A percentile compares a stretch with the other conserved stretches of the same genome.
These are phyloP conservation scores for Xiphorhynchus erythropygius DNA, from an alignment of 2,797 vertebrate species.

Conservation along the genomic window DNA sequence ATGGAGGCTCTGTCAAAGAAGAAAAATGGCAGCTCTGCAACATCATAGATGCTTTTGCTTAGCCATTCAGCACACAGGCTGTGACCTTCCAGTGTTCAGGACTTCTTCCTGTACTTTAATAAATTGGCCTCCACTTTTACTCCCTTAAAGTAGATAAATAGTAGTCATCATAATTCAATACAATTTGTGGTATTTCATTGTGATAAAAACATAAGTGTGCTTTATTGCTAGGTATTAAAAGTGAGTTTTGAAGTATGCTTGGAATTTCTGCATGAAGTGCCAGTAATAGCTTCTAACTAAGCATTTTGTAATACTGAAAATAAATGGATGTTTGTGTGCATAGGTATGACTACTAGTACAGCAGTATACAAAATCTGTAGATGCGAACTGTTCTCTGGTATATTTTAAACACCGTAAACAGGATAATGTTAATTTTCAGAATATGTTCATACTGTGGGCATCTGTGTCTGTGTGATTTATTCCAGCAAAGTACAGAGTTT, in stretches of 20 bases:
- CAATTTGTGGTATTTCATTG: slow-evolving; percentile 69
- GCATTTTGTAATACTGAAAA: neutral
- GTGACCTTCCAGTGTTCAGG: slow-evolving; percentile 86
- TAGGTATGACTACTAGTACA: fast-evolving
- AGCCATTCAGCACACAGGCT: slow-evolving; percentile 79
- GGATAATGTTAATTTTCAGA: neutral
- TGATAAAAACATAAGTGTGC: slow-evolving; percentile 55
- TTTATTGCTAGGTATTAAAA: slow-evolving; percentile 59
- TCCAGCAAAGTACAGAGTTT: neutral
- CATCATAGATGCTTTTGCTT: slow-evolving; percentile 81
- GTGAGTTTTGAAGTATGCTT: slow-evolving; percentile 44
- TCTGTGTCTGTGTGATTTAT: neutral
- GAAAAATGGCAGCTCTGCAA: slow-evolving; percentile 91
- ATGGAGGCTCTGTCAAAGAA: slow-evolving; percentile 97
- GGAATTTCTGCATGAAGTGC: neutral
- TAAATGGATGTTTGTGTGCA: neutral
- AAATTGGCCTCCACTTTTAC: slow-evolving; percentile 81
- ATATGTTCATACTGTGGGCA: neutral
- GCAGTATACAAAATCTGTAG: neutral
- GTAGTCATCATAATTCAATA: slow-evolving; percentile 65
- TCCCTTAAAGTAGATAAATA: slow-evolving; percentile 74
- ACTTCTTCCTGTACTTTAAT: slow-evolving; percentile 80
- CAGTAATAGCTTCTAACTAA: neutral
- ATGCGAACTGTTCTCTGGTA: neutral
- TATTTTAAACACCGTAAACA: neutral